Base-by-base conservation (phyloP, 2,113 vertebrate species). In the Hippoglossus stenolepis region DNA sequence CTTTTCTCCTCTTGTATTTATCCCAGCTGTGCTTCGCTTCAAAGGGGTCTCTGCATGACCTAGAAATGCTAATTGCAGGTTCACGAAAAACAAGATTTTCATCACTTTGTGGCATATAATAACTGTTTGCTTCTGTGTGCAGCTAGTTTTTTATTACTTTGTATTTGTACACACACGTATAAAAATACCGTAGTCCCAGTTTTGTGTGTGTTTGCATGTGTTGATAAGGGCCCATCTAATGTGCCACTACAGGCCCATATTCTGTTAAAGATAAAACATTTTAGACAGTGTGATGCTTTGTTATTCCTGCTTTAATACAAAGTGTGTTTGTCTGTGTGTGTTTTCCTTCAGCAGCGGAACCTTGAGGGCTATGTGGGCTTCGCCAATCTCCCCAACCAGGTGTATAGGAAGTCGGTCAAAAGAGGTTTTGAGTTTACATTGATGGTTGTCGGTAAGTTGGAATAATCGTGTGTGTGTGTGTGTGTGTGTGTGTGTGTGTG, bases 351-450 rank as follows among this genome's bases (percentile, higher is more conserved):
- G 94, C 94, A 95, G 93, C 92, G 93, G 86, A 95, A 94, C 88
- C 89, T 94, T 84, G 94, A 96, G 83, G 94, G 94, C 80, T 95
- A 94, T 51, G 95, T 95, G 66, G 95, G 95, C 72, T 95, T 95
- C 2, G 95, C 94, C 61, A 94, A 95, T 70, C 94, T 95, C 18
- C 94, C 95, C 79, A 95, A 94, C 90, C 95, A 95, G 87, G 95
- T 96, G 58, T 95, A 96, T 82, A 90, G 95, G 85, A 95, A 95
- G 83, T 95, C 93, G 0, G 94, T 96, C 47, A 95, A 95, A 90
- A 89, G 94, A 74, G 95, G 95, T 12, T 95, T 95, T 1, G 95
- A 96, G 77, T 96, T 96, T 38, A 96, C 94, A 0, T 88, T 96
- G 69, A 95, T 96, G 95, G 94, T 96, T 62, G 95, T 95, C 8